These are phyloP conservation scores for Coptodon rendalli DNA, from an alignment of 2,113 vertebrate species.

Conservation along the genomic window DNA sequence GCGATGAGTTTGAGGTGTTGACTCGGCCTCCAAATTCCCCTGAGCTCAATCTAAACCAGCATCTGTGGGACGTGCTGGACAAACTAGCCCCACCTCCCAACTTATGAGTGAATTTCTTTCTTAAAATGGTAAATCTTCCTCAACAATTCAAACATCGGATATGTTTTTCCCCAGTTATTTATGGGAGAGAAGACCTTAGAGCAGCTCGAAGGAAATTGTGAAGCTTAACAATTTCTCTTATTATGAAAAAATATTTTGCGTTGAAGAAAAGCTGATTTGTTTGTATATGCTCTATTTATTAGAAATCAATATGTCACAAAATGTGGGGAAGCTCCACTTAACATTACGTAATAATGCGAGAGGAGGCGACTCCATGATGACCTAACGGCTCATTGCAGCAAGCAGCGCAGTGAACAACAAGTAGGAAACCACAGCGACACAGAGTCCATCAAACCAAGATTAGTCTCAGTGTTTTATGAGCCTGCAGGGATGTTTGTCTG, in stretches of 20 bases:
- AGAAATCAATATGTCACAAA: neutral
- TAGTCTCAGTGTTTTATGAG: conserved; percentile 29
- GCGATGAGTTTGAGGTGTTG: neutral
- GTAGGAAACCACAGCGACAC: conserved; percentile 7
- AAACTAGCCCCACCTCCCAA: neutral
- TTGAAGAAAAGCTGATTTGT: neutral
- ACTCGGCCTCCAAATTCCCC: neutral
- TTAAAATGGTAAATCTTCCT: neutral
- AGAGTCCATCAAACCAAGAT: conserved; percentile 40
- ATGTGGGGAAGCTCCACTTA: neutral
- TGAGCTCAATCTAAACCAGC: neutral
- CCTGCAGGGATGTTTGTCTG: conserved; percentile 29
- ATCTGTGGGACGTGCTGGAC: neutral
- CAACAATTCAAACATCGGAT: neutral
- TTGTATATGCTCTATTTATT: neutral
- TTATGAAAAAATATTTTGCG: accelerated
- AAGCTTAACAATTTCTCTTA: neutral
- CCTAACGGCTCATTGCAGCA: neutral
- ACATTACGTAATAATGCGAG: neutral
- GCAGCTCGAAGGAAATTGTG: neutral
- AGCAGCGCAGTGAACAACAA: neutral
- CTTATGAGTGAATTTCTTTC: accelerated
- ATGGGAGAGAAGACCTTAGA: neutral
- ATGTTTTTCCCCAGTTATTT: accelerated
- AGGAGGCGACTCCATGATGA: neutral